phyloP scores from a whole-genome alignment of 23 tunicate genomes.

The Styela clava region DNA sequence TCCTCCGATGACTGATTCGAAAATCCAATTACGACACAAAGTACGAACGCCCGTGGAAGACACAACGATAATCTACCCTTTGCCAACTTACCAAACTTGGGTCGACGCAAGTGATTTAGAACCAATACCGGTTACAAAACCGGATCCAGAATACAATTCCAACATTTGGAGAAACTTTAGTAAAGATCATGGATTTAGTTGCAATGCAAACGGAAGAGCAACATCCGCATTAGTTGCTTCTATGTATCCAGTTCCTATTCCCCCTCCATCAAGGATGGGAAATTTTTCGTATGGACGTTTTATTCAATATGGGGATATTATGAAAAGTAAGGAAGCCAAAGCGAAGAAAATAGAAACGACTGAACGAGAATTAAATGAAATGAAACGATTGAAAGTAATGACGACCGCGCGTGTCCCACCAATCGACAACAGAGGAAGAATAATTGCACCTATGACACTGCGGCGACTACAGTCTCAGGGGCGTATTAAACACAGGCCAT shows the following conservation, averaged over 20 bases:
- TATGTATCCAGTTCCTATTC: slow-evolving; percentile 80
- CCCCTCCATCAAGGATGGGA: slow-evolving; percentile 91
- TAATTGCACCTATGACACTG: slow-evolving; percentile 57
- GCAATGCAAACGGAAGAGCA: slow-evolving; percentile 25
- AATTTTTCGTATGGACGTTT: slow-evolving; percentile 67
- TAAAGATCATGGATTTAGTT: slow-evolving; percentile 31
- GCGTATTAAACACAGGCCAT: slow-evolving; percentile 63
- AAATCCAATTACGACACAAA: slow-evolving; percentile 62
- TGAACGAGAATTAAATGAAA: slow-evolving; percentile 61
- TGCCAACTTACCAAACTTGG: slow-evolving; percentile 76
- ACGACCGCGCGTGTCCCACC: slow-evolving; percentile 79
- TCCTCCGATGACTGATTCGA: slow-evolving; percentile 51
- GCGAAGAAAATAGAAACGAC: slow-evolving; percentile 64
- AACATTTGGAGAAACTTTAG: slow-evolving; percentile 88
- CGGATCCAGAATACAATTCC: slow-evolving; percentile 85
- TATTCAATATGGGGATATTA: slow-evolving; percentile 73
- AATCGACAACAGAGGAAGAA: slow-evolving; percentile 65
- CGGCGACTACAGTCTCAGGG: slow-evolving; percentile 78
- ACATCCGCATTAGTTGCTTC: slow-evolving; percentile 58
- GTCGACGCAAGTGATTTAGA: slow-evolving; percentile 71
- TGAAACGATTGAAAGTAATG: slow-evolving; percentile 49
- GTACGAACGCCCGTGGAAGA: slow-evolving; percentile 61
- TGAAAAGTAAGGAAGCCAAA: slow-evolving; percentile 43
- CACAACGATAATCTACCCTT: slow-evolving; percentile 79
- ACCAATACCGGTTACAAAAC: slow-evolving; percentile 40